These are phyloP conservation scores for Polymixis flavicincta DNA, from an alignment of 2,888 invertebrate genomes.

Conservation along the genomic window DNA sequence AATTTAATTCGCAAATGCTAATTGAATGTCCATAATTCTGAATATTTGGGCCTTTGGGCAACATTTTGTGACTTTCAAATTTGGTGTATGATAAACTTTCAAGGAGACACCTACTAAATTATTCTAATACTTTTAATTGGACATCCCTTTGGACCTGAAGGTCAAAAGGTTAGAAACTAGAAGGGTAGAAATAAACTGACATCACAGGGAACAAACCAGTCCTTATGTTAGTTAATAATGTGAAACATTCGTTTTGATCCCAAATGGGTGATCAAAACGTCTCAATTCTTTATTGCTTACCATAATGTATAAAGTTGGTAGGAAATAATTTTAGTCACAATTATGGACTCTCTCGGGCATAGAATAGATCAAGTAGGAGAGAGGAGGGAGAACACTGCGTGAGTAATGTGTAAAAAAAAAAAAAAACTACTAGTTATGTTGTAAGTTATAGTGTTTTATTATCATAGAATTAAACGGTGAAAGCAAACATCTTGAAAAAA, in stretches of 20 bases:
- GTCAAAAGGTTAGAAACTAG: slow-evolving; percentile 15
- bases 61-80: background rate
- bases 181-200: slow-evolving; percentile 1
- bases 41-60: background rate
- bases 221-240: background rate
- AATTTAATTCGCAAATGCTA: background rate
- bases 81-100: slow-evolving; percentile 1
- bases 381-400: too few relatives aligned
- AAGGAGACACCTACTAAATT: background rate
- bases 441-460: too few relatives aligned
- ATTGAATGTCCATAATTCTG: background rate
- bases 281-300: too few relatives aligned
- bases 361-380: too few relatives aligned
- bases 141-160: background rate
- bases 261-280: background rate
- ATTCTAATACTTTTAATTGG: slow-evolving; percentile 11
- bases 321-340: too few relatives aligned
- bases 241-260: background rate
- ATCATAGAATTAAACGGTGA: too few relatives aligned
- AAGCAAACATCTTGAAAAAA: too few relatives aligned
- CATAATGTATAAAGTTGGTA: too few relatives aligned
- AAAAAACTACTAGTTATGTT: too few relatives aligned
- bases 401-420: too few relatives aligned
- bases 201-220: background rate
- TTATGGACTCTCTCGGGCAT: too few relatives aligned